Base-by-base conservation (phyloP, 2,113 vertebrate species). In the Chroicocephalus ridibundus region DNA sequence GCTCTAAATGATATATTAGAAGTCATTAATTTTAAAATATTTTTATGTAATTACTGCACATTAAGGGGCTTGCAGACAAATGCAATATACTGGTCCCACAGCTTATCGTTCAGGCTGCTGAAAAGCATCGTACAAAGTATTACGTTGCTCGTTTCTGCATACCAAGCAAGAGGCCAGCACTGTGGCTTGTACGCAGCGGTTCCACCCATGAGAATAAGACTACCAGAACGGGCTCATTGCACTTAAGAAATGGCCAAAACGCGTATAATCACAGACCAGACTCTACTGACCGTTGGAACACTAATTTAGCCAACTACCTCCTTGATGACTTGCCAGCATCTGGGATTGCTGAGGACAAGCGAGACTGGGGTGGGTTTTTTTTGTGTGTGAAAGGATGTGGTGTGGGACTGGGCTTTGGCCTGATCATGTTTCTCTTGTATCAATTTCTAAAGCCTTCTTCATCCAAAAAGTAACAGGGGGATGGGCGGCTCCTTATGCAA, bases 11-110 rank as follows among this genome's bases (percentile, higher is more conserved):
- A 85, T 87, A 49, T 72, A 94, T 69, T 91, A 77, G 55, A 58
- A 94, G 84, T 78, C 88, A 92, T 80, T 93, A 92, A 77, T 89
- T 96, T 93, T 51, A 69, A 57, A 96, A 72, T 95, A 85, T 89
- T 90, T 93, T 82, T 26, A 44, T 70, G 81, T 54, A 91, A 96
- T 94, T 94, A 95, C 65, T 76, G 74, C 81, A 87, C 75, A 91
- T 91, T 88, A 95, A 93, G 90, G 78, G 86, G 66, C 82, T 65
- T 32, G 51, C 66, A 91, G 82, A 38, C 58, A 74, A 65, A 79
- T 54, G 75, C 62, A 58, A 85, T 58, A 20, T 27, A 47, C 81
- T 51, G 84, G 70, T 66, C 36, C 55, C 77, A 36, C 31, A 85
- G 91, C 65, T 86, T 80, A 68, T 66, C 1, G 21, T 18, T 84